These are phyloP conservation scores for Champsocephalus esox DNA, from an alignment of 2,797 vertebrate genomes.

Conservation along the genomic window DNA sequence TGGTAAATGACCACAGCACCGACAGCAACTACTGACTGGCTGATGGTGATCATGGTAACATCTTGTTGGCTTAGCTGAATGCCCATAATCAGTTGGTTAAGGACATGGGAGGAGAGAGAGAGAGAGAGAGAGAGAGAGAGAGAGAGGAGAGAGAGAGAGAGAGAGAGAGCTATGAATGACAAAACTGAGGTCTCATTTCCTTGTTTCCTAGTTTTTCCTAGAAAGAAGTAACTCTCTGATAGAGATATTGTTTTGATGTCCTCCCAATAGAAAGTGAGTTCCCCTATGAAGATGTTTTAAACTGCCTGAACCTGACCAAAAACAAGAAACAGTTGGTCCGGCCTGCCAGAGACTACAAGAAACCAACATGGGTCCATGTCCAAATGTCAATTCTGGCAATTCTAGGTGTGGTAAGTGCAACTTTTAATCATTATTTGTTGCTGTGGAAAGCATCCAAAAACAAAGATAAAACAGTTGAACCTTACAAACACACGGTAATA, in stretches of 20 bases:
- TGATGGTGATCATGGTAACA: neutral
- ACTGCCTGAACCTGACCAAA: conserved; percentile 64
- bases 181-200: neutral
- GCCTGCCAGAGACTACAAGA: conserved; percentile 69
- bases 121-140: no score
- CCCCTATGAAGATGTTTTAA: conserved; percentile 68
- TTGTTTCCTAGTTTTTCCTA: neutral
- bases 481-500: no score
- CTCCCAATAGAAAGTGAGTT: conserved; percentile 43
- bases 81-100: neutral
- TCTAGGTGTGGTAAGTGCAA: conserved; percentile 70
- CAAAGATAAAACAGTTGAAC: no score
- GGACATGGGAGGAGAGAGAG: neutral
- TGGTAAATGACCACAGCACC: no score
- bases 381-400: conserved; percentile 71
- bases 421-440: no score
- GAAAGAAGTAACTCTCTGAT: neutral
- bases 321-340: conserved; percentile 60
- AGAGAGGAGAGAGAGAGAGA: neutral
- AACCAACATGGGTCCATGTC: conserved; percentile 45
- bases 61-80: neutral
- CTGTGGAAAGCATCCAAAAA: no score
- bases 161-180: no score
- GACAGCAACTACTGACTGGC: no score
- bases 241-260: neutral